Evolutionary conservation across 1,140 invertebrate genomes (phyloP).

Genomic region (Stegodyphus dumicola): DNA sequence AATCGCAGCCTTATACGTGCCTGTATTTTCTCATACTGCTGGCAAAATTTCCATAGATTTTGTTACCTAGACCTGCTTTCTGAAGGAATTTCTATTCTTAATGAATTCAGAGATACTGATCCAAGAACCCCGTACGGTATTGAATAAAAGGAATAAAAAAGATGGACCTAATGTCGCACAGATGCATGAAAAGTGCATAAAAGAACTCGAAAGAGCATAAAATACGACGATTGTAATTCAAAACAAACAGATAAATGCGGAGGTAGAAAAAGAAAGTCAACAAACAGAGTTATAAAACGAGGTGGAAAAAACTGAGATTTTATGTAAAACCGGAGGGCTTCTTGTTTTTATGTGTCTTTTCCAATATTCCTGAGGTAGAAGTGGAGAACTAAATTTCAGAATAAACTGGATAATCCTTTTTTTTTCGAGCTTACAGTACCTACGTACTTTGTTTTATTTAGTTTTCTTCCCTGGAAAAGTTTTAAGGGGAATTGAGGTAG

Average conservation of each 20-base stretch:
- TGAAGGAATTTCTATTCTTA: too few relatives aligned
- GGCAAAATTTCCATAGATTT: too few relatives aligned
- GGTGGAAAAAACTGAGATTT: slow-evolving; percentile 28
- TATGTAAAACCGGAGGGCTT: slow-evolving; percentile 23
- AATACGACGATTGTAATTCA: slow-evolving; percentile 15
- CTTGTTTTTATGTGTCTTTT: slow-evolving; percentile 22
- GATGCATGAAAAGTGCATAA: too few relatives aligned
- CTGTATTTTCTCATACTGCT: too few relatives aligned
- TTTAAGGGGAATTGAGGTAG: slow-evolving; percentile 28
- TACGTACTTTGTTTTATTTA: not conserved
- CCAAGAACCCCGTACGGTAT: too few relatives aligned
- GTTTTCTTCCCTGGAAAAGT: not conserved
- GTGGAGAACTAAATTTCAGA: slow-evolving; percentile 12
- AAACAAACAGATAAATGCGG: not conserved
- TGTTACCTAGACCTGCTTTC: too few relatives aligned
- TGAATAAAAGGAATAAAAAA: too few relatives aligned
- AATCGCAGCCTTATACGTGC: too few relatives aligned
- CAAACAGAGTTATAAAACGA: slow-evolving; percentile 21
- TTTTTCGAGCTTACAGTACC: slow-evolving; percentile 7
- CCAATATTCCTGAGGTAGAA: not conserved
- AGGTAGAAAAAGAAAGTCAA: too few relatives aligned
- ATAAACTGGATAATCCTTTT: not conserved
- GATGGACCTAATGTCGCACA: too few relatives aligned
- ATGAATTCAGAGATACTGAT: too few relatives aligned
- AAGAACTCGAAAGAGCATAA: too few relatives aligned